Base-by-base conservation (phyloP, 2,797 vertebrate genomes). In the Rhyacichthys aspro region DNA sequence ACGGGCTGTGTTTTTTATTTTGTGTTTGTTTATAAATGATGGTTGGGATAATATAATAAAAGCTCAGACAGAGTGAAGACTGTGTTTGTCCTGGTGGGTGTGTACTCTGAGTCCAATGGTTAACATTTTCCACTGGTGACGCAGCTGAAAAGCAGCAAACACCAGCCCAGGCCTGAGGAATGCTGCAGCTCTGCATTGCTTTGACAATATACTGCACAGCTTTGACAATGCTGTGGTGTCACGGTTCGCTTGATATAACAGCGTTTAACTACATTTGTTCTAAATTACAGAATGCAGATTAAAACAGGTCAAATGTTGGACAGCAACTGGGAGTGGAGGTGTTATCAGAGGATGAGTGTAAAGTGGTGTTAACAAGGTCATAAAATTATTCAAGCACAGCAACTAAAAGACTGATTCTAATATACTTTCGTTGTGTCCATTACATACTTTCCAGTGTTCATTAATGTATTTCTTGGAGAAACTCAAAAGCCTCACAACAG, bases 61-160 rank as follows among this genome's bases (percentile, higher is more conserved):
- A 38, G 23, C 23, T 28, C 23, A 28, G 23, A 28, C 12, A 33
- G 1, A 33, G 44, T 38, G 28, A 39, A 14, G 23, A 36, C 43
- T 67, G 60, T 67, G 61, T 76, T 68, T 68, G 16, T 10, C 4
- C 28, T 52, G 23, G 10, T 55, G 67, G 82, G 84, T 52, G 81
- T 78, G 77, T 55, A 19, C 64, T 16, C 32, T 7, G 17, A 75
- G 81, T 73, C 52, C 63, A 79, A 47, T 42, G 61, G 54, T 63
- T 60, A 68, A 77, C n/a, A 59, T 79, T 78, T 79, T 75, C 70
- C 59, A 48, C 6, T 49, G 33, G 12, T 11, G 44, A 55, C 59
- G 67, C 60, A 67, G 67, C 73, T 65, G 17, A 45, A 32, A 11
- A 1, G n/a, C 14, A n/a, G n/a, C n/a, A n/a, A n/a, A n/a, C n/a